These are phyloP conservation scores for Chalcis sispes DNA, from an alignment of 2,888 invertebrate species.

Conservation along the genomic window DNA sequence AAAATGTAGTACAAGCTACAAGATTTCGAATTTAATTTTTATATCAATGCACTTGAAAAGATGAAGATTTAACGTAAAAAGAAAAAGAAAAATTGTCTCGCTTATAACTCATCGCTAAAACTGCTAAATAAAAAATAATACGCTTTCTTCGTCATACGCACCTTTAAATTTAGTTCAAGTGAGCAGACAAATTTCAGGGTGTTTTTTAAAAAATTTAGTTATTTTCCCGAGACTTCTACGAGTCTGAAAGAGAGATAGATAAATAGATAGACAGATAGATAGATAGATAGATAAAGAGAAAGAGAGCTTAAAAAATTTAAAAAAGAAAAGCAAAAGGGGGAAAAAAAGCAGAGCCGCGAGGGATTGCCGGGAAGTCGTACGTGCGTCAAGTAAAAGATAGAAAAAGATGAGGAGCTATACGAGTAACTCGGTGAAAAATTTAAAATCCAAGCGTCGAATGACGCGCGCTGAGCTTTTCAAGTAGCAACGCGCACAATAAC, in stretches of 20 bases:
- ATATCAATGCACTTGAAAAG: no score
- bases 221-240: not conserved
- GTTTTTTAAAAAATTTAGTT: no score
- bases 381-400: not conserved
- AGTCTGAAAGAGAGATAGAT: no score
- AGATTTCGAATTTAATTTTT: no score
- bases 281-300: not conserved
- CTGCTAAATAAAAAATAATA: no score
- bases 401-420: not conserved
- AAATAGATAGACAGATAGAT: not conserved
- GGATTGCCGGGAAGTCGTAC: not conserved
- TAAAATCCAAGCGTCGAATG: conserved; percentile 20
- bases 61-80: no score
- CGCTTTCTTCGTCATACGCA: no score
- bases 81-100: no score
- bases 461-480: conserved; percentile 19
- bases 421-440: conserved; percentile 15
- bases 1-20: no score
- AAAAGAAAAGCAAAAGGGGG: no score
- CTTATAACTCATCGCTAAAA: no score
- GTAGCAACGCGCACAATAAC: conserved; percentile 13
- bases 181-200: no score
- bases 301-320: not conserved
- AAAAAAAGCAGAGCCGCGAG: conserved; percentile 9
- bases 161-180: not conserved